Percentiles rank a stretch among this genome's conserved stretches.
Conservation (phyloP, 2,888 invertebrate genomes). For the Netelia virgata region DNA sequence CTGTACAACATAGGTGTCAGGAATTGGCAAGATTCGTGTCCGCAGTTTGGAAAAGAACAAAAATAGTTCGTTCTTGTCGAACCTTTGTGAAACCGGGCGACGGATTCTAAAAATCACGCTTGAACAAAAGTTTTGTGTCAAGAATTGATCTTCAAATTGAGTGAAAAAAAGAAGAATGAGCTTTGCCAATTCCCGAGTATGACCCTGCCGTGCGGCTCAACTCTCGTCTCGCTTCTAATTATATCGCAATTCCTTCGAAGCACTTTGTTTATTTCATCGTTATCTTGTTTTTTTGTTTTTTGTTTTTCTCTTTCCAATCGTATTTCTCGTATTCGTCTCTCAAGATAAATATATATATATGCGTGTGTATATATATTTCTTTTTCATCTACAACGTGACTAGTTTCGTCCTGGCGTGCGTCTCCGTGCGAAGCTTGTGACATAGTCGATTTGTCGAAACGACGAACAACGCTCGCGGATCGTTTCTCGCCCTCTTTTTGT, state of each 20-base stretch:
- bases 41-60: background rate
- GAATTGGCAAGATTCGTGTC: constrained; percentile 29
- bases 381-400: constrained; percentile 64
- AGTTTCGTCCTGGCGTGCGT: constrained; percentile 65
- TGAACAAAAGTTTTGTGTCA: too few species aligned
- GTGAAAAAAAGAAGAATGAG: background rate
- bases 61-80: background rate
- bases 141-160: too few species aligned
- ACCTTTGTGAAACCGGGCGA: background rate
- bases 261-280: constrained; percentile 48
- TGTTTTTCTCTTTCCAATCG: constrained; percentile 15
- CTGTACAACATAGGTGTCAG: constrained; percentile 64
- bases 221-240: constrained; percentile 14
- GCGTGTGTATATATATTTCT: constrained; percentile 33
- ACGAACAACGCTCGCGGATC: constrained; percentile 42
- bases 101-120: constrained; percentile 7
- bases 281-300: constrained; percentile 4
- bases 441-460: constrained; percentile 31
- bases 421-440: constrained; percentile 53
- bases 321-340: constrained; percentile 2
- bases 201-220: constrained; percentile 57
- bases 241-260: constrained; percentile 64
- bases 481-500: background rate
- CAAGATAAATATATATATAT: constrained; percentile 30
- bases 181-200: constrained; percentile 45